Evolutionary conservation across 1,140 invertebrate species (phyloP).

Genomic region (Reticulitermes speratus): DNA sequence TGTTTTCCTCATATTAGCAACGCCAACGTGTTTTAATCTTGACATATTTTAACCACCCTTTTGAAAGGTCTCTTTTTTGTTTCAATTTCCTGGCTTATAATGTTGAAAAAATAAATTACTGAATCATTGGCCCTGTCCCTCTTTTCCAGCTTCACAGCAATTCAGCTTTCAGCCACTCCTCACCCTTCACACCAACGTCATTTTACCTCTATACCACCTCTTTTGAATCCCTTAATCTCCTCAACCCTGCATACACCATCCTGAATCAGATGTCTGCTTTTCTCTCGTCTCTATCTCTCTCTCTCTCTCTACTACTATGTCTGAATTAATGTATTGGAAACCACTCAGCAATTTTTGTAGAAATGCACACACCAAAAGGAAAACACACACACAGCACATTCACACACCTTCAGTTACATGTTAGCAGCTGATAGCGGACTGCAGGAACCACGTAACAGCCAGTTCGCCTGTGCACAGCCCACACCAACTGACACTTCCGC

Average conservation of each 20-base stretch:
- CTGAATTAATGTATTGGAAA: conserved; percentile 17
- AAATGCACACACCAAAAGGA: not conserved
- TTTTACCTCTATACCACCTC: not conserved
- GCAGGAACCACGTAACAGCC: not conserved
- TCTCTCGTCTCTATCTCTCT: not conserved
- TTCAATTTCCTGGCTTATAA: conserved; percentile 17
- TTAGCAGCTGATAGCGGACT: not conserved
- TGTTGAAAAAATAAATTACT: conserved; percentile 14
- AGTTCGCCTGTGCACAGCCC: not conserved
- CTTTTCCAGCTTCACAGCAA: not conserved
- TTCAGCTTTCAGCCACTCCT: not conserved
- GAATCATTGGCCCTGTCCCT: not conserved
- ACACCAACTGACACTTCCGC: too few relatives aligned
- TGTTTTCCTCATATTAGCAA: not conserved
- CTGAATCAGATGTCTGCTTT: conserved; percentile 1
- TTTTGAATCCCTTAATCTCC: conserved; percentile 7
- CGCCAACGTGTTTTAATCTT: not conserved
- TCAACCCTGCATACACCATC: conserved; percentile 14
- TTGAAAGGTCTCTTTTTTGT: conserved; percentile 2
- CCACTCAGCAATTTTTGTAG: conserved; percentile 18
- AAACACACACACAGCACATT: not conserved
- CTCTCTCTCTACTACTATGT: not conserved
- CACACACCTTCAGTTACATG: not conserved
- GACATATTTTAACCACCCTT: not conserved
- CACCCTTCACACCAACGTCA: not conserved